Conservation (phyloP, 2,113 vertebrate species). For the Triplophysa siluroides region DNA sequence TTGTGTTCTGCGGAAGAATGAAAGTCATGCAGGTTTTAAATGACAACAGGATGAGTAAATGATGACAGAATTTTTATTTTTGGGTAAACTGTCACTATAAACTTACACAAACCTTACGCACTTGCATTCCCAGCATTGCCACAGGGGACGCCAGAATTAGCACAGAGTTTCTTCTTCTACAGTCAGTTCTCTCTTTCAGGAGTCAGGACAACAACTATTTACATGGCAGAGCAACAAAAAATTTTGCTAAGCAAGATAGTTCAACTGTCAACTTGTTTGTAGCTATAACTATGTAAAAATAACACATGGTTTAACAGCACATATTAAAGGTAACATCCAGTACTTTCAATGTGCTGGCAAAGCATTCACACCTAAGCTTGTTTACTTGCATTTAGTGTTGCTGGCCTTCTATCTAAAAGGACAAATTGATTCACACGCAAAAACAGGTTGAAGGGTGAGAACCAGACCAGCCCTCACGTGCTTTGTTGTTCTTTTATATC, state of each 20-base stretch:
- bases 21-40: no score
- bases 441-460: neutral
- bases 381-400: neutral
- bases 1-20: no score
- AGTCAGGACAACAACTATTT: no score
- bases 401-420: neutral
- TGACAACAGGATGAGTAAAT: no score
- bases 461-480: neutral
- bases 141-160: no score
- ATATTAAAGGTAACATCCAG: neutral
- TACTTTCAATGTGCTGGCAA: neutral
- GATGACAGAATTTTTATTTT: no score
- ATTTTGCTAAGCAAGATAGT: constrained; percentile 16
- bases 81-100: no score
- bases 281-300: neutral
- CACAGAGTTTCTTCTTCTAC: no score
- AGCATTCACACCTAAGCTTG: neutral
- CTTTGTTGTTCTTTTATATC: constrained; percentile 11
- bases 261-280: neutral
- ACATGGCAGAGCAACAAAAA: neutral
- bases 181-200: no score
- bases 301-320: neutral
- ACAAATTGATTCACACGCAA: constrained; percentile 8
- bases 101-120: no score
- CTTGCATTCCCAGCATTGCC: no score